phyloP scores from a whole-genome alignment of 2,797 vertebrate genomes.

The Etheostoma nigrum region DNA sequence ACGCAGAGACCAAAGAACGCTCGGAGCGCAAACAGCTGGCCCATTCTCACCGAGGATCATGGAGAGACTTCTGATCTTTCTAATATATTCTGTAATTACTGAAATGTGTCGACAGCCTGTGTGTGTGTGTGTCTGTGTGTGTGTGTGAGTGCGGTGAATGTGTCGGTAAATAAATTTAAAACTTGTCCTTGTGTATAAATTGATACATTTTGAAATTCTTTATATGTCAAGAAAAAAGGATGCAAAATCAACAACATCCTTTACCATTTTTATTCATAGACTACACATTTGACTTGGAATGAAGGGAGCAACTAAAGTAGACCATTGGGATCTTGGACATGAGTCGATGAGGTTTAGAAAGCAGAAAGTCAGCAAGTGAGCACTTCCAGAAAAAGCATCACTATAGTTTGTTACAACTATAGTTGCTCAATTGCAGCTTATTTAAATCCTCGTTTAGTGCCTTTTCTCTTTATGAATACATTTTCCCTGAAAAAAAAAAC shows the following conservation, averaged over 20 bases:
- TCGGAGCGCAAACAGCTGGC: conserved; percentile 74
- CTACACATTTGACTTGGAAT: neutral
- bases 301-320: neutral
- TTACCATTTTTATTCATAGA: neutral
- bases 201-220: conserved; percentile 9
- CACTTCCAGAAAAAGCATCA: neutral
- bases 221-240: neutral
- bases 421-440: neutral
- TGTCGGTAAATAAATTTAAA: conserved; percentile 40
- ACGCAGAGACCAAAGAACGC: conserved; percentile 69
- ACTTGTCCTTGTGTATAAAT: neutral
- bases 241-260: neutral
- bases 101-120: conserved; percentile 44
- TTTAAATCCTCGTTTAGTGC: conserved; percentile 13
- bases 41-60: conserved; percentile 61
- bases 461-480: neutral
- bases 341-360: neutral
- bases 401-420: neutral
- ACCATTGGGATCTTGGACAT: neutral
- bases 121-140: conserved; percentile 9
- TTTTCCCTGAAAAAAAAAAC: conserved; percentile 20
- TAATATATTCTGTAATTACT: conserved; percentile 78
- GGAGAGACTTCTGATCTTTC: conserved; percentile 71
- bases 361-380: neutral
- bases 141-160: neutral